phyloP scores from a whole-genome alignment of 2,113 vertebrate genomes.

The Grus americana region DNA sequence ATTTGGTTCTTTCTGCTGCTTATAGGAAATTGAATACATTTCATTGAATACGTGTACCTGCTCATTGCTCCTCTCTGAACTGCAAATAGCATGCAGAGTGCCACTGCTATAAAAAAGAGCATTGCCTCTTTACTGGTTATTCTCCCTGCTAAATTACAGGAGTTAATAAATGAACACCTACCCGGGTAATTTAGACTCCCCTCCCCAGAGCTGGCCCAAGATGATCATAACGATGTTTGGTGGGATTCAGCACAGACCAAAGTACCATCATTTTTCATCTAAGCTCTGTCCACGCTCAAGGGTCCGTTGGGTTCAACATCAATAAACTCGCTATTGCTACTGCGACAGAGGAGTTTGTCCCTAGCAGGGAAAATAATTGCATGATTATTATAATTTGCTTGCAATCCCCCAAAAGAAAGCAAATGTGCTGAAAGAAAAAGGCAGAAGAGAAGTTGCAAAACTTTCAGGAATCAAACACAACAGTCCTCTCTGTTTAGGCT shows the following conservation, averaged over 20 bases:
- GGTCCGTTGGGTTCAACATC: background rate
- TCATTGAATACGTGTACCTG: background rate
- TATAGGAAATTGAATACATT: background rate
- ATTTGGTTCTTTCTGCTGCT: background rate
- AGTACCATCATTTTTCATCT: background rate
- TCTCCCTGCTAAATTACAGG: background rate
- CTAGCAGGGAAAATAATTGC: background rate
- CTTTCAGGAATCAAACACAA: background rate
- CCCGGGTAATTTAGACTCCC: background rate
- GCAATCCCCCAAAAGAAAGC: background rate
- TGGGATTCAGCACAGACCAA: background rate
- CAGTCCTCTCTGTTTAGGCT: rapidly evolving
- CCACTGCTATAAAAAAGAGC: background rate
- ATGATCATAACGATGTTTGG: background rate
- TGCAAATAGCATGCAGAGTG: background rate
- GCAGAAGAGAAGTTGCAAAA: background rate
- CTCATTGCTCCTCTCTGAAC: background rate
- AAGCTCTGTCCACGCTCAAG: background rate
- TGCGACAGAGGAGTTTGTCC: background rate
- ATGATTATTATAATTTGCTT: background rate
- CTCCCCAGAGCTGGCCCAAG: background rate
- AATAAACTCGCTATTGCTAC: background rate
- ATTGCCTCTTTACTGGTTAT: background rate
- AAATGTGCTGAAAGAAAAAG: background rate
- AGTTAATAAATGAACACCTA: background rate